Evolutionary conservation across 2,797 vertebrate genomes (phyloP), one percentile per base, ranked within the genome.

Genomic region (Megalops cyprinoides): DNA sequence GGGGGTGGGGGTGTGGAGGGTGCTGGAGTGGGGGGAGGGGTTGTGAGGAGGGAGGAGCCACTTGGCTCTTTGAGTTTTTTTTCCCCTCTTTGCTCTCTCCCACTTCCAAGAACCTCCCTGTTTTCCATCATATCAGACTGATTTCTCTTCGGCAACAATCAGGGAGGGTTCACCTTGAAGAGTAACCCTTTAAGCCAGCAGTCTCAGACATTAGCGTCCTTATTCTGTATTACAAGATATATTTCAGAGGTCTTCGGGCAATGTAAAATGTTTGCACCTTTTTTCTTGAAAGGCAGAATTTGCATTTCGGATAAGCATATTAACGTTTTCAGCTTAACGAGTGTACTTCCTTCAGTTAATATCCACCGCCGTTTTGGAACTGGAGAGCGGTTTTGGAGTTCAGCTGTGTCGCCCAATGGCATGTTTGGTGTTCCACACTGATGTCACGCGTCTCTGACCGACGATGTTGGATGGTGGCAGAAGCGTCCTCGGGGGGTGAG

Each of bases 341-440:
- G 1, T 9, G 69, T 1, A 23, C 42, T 42, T 42, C 12, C 37
- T 69, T 39, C 34, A 69, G n/a, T 20, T 37, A 69, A 20, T 39
- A 37, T 69, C 37, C 15, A 18, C 37, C 5, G 34, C 12, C 34
- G n/a, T 39, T 42, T 69, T 37, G 69, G 34, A 34, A 3, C 60
- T 10, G 0, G 31, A 65, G 15, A 37, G 37, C 8, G 28, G 4
- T 15, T 34, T 42, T 20, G 48, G 20, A n/a, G 28, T 31, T 39
- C 3, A 53, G 10, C 34, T 18, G 34, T 6, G 23, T 25, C 23
- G 10, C 78, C 25, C 0, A 14, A 8, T 55, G 48, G 39, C 56
- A 77, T 78, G 82, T 81, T 77, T 82, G 71, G 78, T 80, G 39
- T 82, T 75, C 78, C 78, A 25, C 31, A 25, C 49, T 25, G 28